Evolutionary conservation across 2,113 vertebrate species (phyloP).

Genomic region (Poeciliopsis occidentalis): DNA sequence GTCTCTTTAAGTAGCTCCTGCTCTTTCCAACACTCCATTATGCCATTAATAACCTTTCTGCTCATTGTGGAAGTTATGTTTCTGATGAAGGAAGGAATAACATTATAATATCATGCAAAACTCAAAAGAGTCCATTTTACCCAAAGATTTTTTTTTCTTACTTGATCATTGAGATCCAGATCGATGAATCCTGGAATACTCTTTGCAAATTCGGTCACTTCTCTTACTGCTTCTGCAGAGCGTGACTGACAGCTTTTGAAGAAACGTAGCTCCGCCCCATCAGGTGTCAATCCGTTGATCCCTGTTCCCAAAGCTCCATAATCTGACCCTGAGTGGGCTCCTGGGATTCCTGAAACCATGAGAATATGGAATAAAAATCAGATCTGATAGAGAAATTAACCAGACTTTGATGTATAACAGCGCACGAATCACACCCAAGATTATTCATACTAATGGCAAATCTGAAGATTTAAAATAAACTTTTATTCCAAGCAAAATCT

Average conservation of each 20-base stretch:
- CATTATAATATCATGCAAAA: too few species aligned
- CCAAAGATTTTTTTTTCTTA: slow-evolving; percentile 24
- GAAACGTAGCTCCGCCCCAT: slow-evolving; percentile 93
- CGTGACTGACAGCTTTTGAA: slow-evolving; percentile 96
- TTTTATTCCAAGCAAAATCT: too few species aligned
- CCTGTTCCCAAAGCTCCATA: slow-evolving; percentile 27
- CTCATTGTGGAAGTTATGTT: too few species aligned
- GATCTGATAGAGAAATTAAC: background rate
- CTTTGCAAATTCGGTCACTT: slow-evolving; percentile 98
- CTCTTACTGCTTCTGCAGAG: slow-evolving; percentile 93
- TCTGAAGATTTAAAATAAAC: too few species aligned
- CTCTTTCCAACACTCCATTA: too few species aligned
- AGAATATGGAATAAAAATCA: background rate
- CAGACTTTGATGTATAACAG: background rate
- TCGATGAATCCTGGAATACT: slow-evolving; percentile 93
- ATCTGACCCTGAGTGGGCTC: slow-evolving; percentile 23
- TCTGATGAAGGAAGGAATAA: too few species aligned
- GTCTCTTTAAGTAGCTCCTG: too few species aligned
- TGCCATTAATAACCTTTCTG: too few species aligned
- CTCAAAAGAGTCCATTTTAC: too few species aligned
- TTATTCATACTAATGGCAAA: background rate
- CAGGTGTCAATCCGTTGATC: slow-evolving; percentile 74
- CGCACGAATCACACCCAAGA: background rate
- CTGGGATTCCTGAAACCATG: slow-evolving; percentile 18
- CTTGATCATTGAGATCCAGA: slow-evolving; percentile 96